Base-by-base conservation (phyloP, 2,888 invertebrate species). In the Gymnocheta viridis region DNA sequence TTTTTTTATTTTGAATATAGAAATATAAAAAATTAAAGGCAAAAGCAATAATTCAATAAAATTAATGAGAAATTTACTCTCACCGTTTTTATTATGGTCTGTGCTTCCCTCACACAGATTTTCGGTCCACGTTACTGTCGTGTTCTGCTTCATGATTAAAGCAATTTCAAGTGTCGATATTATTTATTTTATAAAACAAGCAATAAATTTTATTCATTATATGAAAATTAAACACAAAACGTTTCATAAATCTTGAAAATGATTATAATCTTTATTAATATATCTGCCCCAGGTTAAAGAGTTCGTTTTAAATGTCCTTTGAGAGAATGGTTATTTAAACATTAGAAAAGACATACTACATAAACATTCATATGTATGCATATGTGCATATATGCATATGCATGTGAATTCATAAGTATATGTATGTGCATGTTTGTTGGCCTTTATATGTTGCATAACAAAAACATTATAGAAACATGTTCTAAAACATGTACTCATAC, bases 301-400 rank as follows among this genome's bases (percentile, higher is more conserved):
- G 54, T 84, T 54, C 51, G 80, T 77, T 80, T 84, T 77, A 84
- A 83, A 77, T 80, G 80, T 73, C 72, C 83, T 80, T 66, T 72
- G 72, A 76, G 76, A 73, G 22, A 38, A 72, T 72, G 60, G 54
- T 76, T 70, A 64, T 44, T 76, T 69, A 67, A 74, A 54, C 62
- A 76, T 35, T 60, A 64, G 67, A 24, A 58, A 32, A 67, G 6
- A 62, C 54, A 73, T 17, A 56, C 19, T 24, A 56, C n/a, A 24
- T n/a, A 54, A 12, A 56, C 10, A 17, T n/a, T n/a, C 35, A 12
- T 6, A 35, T 24, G 0, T 6, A 4, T 24, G 2, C 24, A 54
- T 27, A 41, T 12, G 6, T 22, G 5, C 27, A 5, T 9, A 14
- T 32, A 24, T 51, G 22, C n/a, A n/a, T 24, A 38, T 10, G 17